Evolutionary conservation across 2,888 invertebrate genomes (phyloP).

Genomic region (Aporophyla lueneburgensis): DNA sequence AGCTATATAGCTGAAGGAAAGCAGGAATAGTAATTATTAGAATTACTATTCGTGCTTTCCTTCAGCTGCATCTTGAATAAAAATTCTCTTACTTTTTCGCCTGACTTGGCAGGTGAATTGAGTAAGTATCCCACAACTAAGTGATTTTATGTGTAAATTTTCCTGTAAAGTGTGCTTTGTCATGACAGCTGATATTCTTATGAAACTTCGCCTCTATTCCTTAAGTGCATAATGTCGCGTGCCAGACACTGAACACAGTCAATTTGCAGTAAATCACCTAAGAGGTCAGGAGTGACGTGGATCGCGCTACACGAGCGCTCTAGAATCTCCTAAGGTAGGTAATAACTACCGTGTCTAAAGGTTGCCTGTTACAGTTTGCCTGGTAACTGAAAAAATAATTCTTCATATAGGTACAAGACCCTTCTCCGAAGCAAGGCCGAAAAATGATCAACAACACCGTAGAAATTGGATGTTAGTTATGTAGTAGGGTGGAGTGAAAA

Average conservation of each 20-base stretch:
- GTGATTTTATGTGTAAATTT: conserved; percentile 9
- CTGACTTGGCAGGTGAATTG: conserved; percentile 10
- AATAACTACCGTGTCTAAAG: conserved; percentile 28
- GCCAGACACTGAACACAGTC: conserved; percentile 67
- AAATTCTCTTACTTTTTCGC: not conserved
- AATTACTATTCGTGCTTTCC: conserved; percentile 1
- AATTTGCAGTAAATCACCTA: conserved; percentile 81
- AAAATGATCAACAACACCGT: not conserved
- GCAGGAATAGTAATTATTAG: no score
- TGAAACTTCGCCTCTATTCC: conserved; percentile 38
- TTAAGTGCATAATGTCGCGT: conserved; percentile 63
- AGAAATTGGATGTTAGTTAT: not conserved
- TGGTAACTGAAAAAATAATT: conserved; percentile 21
- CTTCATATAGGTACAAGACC: not conserved
- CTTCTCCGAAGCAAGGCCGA: not conserved
- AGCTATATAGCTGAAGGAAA: no score
- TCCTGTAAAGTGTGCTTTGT: conserved; percentile 17
- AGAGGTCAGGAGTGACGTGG: conserved; percentile 68
- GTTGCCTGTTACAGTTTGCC: conserved; percentile 8
- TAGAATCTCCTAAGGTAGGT: conserved; percentile 49
- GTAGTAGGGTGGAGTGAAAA: no score
- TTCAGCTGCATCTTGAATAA: not conserved
- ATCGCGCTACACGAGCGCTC: conserved; percentile 59
- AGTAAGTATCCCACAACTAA: conserved; percentile 7
- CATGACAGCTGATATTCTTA: conserved; percentile 55